Evolutionary conservation across 2,113 vertebrate species (phyloP), one percentile per base, ranked within the genome.

Genomic region (Clinocottus analis): DNA sequence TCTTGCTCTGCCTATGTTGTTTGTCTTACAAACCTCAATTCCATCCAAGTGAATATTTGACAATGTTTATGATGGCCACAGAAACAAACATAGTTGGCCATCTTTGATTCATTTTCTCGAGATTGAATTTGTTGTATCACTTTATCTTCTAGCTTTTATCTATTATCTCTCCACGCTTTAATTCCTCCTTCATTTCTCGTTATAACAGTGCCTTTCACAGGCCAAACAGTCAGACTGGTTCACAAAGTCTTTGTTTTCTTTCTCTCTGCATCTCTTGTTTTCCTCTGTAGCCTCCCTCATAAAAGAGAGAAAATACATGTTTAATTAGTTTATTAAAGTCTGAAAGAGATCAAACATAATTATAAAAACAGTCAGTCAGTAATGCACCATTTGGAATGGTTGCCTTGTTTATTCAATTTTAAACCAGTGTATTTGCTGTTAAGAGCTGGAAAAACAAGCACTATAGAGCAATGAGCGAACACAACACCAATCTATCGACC

Each of bases 101-200:
- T 85, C 77, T 87, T 85, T 83, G 90, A 81, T 90, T 90, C 68
- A 91, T 93, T 92, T 92, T 86, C 72, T 86, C 76, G 68, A 80
- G 84, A 76, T 69, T 84, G 69, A 85, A 85, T 89, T 85, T 5
- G 39, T 66, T 87, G 64, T 64, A 75, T 83, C 75, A 37, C 35
- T 19, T 29, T 12, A 3, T 81, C 68, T 60, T 80, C 80, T 83
- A n/a, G n/a, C n/a, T n/a, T n/a, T n/a, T n/a, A n/a, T n/a, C n/a
- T n/a, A n/a, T n/a, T n/a, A n/a, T n/a, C 25, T 29, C 73, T 84
- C 25, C 43, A 37, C 60, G 51, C 71, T 87, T 81, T 82, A 73
- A 80, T 87, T 59, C 85, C 72, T 84, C 84, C 79, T 64, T 90
- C 83, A 77, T 79, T 85, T 60, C 68, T 84, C 61, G 77, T 80